These are phyloP conservation scores for Melieria picta DNA, from an alignment of 2,888 invertebrate genomes.

Conservation along the genomic window DNA sequence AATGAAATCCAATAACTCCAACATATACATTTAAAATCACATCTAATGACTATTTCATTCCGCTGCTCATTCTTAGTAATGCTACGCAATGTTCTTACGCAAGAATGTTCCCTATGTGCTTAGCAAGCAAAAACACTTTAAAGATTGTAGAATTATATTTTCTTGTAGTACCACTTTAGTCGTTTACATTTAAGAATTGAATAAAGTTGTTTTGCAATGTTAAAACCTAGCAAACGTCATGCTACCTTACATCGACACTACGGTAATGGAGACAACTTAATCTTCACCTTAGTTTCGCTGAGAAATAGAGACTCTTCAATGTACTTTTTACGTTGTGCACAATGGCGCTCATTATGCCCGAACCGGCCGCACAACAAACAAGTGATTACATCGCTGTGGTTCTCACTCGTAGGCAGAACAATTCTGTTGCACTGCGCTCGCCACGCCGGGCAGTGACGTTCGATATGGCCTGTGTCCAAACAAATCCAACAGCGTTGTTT, in stretches of 20 bases:
- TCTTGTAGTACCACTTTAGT: conserved; percentile 11
- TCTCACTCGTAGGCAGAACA: conserved; percentile 5
- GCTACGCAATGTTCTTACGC: too few species aligned
- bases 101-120: too few species aligned
- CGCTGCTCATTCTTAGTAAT: too few species aligned
- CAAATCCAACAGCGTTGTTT: conserved; percentile 63
- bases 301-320: conserved; percentile 45
- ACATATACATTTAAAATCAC: too few species aligned
- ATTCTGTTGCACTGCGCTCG: conserved; percentile 11
- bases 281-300: conserved; percentile 38
- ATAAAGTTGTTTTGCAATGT: conserved; percentile 20
- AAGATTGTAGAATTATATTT: too few species aligned
- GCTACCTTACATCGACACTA: background rate
- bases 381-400: conserved; percentile 30
- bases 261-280: background rate
- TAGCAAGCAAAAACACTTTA: too few species aligned
- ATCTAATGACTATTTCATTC: too few species aligned
- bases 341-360: conserved; percentile 46
- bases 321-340: conserved; percentile 40
- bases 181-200: conserved; percentile 26
- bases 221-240: background rate
- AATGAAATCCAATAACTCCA: too few species aligned
- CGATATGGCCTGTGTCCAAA: conserved; percentile 58
- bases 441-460: conserved; percentile 53
- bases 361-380: conserved; percentile 42